These are phyloP conservation scores for Cenopis cana DNA, from an alignment of 2,888 invertebrate genomes.

Conservation along the genomic window DNA sequence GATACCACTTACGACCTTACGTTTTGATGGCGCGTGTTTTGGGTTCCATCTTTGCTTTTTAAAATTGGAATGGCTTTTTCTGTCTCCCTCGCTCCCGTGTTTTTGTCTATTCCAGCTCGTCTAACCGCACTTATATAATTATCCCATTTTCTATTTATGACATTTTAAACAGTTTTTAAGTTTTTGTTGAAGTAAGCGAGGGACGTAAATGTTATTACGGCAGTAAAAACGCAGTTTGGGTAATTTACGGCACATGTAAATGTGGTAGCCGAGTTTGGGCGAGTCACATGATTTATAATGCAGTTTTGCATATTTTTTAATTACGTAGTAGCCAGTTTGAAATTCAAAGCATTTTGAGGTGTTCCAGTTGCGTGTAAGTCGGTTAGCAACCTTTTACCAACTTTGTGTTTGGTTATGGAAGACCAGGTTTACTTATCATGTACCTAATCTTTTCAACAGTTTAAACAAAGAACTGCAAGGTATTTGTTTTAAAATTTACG, in stretches of 20 bases:
- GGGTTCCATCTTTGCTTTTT: conserved; percentile 85
- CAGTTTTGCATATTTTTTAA: conserved; percentile 52
- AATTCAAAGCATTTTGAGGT: conserved; percentile 33
- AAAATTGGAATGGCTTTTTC: conserved; percentile 77
- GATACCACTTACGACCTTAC: conserved; percentile 67
- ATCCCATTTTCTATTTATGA: conserved; percentile 79
- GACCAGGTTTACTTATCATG: conserved; percentile 35
- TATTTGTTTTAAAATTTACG: conserved; percentile 32
- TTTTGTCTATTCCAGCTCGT: conserved; percentile 54
- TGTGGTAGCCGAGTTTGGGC: conserved; percentile 66
- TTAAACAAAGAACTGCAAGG: conserved; percentile 40
- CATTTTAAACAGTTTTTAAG: conserved; percentile 80
- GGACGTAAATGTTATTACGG: conserved; percentile 78
- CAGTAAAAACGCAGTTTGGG: conserved; percentile 78
- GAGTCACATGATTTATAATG: conserved; percentile 67
- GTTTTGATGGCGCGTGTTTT: conserved; percentile 61
- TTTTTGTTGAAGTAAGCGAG: conserved; percentile 79
- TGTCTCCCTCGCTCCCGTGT: conserved; percentile 65
- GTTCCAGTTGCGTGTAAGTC: conserved; percentile 26
- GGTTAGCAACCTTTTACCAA: conserved; percentile 40
- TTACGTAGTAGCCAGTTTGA: conserved; percentile 30
- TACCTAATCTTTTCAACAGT: conserved; percentile 34
- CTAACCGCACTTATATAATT: conserved; percentile 77
- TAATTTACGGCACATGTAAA: conserved; percentile 80
- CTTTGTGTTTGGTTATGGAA: conserved; percentile 37